Evolutionary conservation across 2,113 vertebrate genomes (phyloP).

Genomic region (Takifugu flavidus): DNA sequence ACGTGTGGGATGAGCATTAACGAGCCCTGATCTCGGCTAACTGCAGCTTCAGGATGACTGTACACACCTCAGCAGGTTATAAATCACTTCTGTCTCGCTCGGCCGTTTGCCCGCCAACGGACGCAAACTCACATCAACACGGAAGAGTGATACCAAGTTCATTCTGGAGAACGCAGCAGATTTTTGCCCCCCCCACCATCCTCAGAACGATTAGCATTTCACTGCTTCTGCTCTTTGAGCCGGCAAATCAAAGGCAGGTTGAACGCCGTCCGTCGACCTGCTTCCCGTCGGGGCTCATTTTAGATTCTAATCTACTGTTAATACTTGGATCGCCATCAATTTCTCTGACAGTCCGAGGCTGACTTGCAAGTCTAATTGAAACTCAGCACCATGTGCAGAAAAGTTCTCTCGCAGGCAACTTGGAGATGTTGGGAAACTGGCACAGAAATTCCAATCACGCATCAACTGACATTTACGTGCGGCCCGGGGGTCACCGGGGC

Average conservation of each 20-base stretch:
- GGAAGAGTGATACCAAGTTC: slow-evolving; percentile 37
- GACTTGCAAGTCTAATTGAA: slow-evolving; percentile 28
- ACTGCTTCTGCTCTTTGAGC: slow-evolving; percentile 50
- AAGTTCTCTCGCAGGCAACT: slow-evolving; percentile 5
- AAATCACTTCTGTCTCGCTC: slow-evolving; percentile 47
- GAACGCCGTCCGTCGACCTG: slow-evolving; percentile 17
- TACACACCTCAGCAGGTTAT: slow-evolving; percentile 44
- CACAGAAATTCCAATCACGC: slow-evolving; percentile 2
- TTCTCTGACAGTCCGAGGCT: slow-evolving; percentile 13
- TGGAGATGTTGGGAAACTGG: background rate
- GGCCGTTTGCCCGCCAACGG: slow-evolving; percentile 14
- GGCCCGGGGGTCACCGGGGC: slow-evolving; percentile 4
- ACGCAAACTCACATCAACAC: slow-evolving; percentile 27
- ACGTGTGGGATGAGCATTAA: slow-evolving; percentile 25
- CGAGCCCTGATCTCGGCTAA: slow-evolving; percentile 51
- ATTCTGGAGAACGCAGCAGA: slow-evolving; percentile 59
- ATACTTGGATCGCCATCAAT: slow-evolving; percentile 16
- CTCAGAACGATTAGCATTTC: slow-evolving; percentile 46
- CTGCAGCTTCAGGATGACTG: slow-evolving; percentile 26
- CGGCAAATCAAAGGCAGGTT: slow-evolving; percentile 6
- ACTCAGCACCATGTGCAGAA: slow-evolving; percentile 29
- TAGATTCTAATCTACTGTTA: background rate
- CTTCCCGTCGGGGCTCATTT: slow-evolving; percentile 3
- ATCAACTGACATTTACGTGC: slow-evolving; percentile 5
- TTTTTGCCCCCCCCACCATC: slow-evolving; percentile 31